Base-by-base conservation (phyloP, 2,797 vertebrate genomes). In the Delichon dasypus region DNA sequence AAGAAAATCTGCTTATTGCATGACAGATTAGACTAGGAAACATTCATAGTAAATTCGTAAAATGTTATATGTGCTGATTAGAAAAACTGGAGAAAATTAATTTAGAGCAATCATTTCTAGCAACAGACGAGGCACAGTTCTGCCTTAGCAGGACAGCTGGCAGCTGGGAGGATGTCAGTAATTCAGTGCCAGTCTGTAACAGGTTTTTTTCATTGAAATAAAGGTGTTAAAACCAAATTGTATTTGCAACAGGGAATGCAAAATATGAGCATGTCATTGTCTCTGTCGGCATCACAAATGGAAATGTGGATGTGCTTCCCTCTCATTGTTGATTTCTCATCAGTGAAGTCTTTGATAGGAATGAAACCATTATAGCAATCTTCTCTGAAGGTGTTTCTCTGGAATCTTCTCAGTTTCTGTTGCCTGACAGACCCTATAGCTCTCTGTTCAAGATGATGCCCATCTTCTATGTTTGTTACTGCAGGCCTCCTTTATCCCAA, bases 101-200 rank as follows among this genome's bases (percentile, higher is more conserved):
- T 91, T 86, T 91, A 26, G 57, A 50, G 38, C 65, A 72, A 84
- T 88, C 16, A 32, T 93, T 93, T 92, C 76, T 73, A 62, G 61
- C 47, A 81, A 83, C 44, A 90, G 82, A 32, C 45, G 62, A 89
- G 47, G 45, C 58, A 71, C 19, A 78, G 30, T 34, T 36, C 61
- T 88, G 58, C 79, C 34, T 91, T 88, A 83, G 79, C n/a, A 86
- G 73, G 88, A 88, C 91, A 96, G 76, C 79, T 95, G 91, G 89
- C 93, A 95, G 72, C 94, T 94, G 95, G 58, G 62, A 91, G 68
- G 51, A 88, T 84, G 68, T 66, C 77, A 62, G 81, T 66, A 84
- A 85, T 92, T 94, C 91, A 89, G 54, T 62, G 40, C 40, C 72
- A 88, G 34, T 71, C 51, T 80, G 58, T 67, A 89, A 91, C 34